Evolutionary conservation across 2,797 vertebrate genomes (phyloP), one percentile per base, ranked within the genome.

Genomic region (Siniperca scherzeri): DNA sequence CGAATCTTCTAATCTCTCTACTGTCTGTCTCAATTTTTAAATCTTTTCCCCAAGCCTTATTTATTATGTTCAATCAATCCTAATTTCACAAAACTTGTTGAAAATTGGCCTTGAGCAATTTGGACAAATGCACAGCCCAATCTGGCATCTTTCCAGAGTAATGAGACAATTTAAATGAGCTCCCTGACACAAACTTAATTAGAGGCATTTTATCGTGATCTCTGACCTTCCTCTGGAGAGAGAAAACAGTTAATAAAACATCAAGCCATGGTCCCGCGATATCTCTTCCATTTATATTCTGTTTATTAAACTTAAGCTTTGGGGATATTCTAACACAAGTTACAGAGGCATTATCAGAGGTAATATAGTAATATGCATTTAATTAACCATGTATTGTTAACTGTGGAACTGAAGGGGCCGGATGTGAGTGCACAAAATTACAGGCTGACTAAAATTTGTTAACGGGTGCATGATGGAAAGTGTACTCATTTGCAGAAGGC

Each of bases 131-230:
- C 17, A 44, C 33, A 19, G 52, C n/a, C 44, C 17, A 55, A 44
- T 78, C 60, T 66, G 74, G 40, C n/a, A 52, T 76, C 44, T 78
- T 57, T 59, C 64, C 60, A 40, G 46, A 68, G 66, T 71, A 77
- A 85, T 59, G 57, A 87, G 69, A 77, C 42, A 81, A 74, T 74
- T 81, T 53, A 83, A 79, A 77, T 19, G 7, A 80, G 77, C 48
- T 55, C 22, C 50, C 22, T 52, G 38, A 70, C 36, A 64, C 48
- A 36, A 53, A 69, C 53, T 27, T 80, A 74, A 84, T 77, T 78
- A 80, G 44, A 81, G 46, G 52, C 13, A 59, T 81, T 30, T 78
- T 65, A 22, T 40, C 0, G 13, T 48, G 69, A 60, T 66, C 55
- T 64, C 38, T 76, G 78, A 60, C 40, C 38, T 75, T 70, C 14